Percentiles rank a stretch among this genome's conserved stretches.
phyloP scores from a whole-genome alignment of 2,113 vertebrate species.

The Oostethus manadensis region DNA sequence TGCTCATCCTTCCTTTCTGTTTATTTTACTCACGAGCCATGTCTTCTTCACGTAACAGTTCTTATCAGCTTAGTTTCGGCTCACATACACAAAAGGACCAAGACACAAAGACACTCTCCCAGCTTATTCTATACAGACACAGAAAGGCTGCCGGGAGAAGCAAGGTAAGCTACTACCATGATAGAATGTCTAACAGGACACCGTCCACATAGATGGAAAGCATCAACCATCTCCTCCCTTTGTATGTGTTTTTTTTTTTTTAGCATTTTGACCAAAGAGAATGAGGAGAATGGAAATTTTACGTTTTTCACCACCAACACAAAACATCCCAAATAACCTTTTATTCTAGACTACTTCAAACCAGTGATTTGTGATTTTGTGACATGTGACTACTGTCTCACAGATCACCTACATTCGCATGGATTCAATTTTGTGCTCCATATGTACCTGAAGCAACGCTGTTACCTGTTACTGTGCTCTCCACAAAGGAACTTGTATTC shows the following conservation, averaged over 20 bases:
- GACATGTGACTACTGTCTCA: background rate
- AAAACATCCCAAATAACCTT: too few species aligned
- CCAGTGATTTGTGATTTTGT: background rate
- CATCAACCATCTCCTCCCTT: too few species aligned
- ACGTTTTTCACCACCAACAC: too few species aligned
- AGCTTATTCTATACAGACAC: conserved; percentile 5
- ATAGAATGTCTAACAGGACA: conserved; percentile 24
- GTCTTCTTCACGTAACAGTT: conserved; percentile 8
- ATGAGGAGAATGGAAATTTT: too few species aligned
- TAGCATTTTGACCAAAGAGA: too few species aligned
- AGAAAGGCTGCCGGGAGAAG: conserved; percentile 15
- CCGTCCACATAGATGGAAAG: conserved; percentile 11
- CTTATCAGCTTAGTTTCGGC: conserved; percentile 29
- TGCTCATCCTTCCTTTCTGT: conserved; percentile 1
- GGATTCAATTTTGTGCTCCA: background rate
- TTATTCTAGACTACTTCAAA: background rate
- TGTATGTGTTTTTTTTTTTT: too few species aligned
- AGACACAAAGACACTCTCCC: background rate
- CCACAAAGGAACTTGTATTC: too few species aligned
- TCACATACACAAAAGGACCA: conserved; percentile 21
- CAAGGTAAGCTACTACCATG: conserved; percentile 11
- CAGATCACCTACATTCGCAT: background rate
- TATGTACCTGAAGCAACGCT: too few species aligned
- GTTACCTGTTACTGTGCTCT: too few species aligned
- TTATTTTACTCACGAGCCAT: conserved; percentile 28